A percentile compares a stretch with the other conserved stretches of the same genome.
These are phyloP conservation scores for Typhlichthys subterraneus DNA, from an alignment of 2,797 vertebrate species.

Conservation along the genomic window DNA sequence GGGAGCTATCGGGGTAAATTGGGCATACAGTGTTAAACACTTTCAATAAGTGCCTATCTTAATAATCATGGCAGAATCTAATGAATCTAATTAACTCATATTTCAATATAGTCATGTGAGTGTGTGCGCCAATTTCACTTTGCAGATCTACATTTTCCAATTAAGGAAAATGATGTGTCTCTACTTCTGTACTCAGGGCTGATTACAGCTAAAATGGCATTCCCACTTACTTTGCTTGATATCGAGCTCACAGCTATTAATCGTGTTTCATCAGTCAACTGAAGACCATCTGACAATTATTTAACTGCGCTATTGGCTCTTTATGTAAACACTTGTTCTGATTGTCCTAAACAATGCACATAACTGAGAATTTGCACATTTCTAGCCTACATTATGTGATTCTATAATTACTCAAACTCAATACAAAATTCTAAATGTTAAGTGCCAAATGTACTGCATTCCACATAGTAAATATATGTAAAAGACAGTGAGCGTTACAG, in stretches of 20 bases:
- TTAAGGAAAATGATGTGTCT: not conserved
- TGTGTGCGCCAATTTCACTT: not conserved
- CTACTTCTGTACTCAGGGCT: not conserved
- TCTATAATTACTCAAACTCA: too few species aligned
- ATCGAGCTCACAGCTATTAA: not conserved
- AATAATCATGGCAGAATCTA: constrained; percentile 31
- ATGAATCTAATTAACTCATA: constrained; percentile 30
- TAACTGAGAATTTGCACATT: too few species aligned
- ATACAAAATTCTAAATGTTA: too few species aligned
- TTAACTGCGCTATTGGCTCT: too few species aligned
- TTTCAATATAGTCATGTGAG: not conserved
- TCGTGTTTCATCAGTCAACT: not conserved
- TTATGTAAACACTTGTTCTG: too few species aligned
- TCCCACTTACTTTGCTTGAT: constrained; percentile 1
- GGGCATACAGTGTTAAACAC: constrained; percentile 30
- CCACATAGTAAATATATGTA: not conserved
- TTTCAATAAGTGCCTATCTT: constrained; percentile 30
- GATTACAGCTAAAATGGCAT: constrained; percentile 1
- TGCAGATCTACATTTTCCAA: constrained; percentile 1
- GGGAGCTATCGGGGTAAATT: constrained; percentile 53
- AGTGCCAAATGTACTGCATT: too few species aligned
- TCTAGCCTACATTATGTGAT: too few species aligned
- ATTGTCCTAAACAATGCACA: too few species aligned
- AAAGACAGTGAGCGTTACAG: not conserved
- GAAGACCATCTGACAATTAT: too few species aligned